These are phyloP conservation scores for Tamias sibiricus DNA, from an alignment of 2,113 vertebrate genomes.

Conservation along the genomic window DNA sequence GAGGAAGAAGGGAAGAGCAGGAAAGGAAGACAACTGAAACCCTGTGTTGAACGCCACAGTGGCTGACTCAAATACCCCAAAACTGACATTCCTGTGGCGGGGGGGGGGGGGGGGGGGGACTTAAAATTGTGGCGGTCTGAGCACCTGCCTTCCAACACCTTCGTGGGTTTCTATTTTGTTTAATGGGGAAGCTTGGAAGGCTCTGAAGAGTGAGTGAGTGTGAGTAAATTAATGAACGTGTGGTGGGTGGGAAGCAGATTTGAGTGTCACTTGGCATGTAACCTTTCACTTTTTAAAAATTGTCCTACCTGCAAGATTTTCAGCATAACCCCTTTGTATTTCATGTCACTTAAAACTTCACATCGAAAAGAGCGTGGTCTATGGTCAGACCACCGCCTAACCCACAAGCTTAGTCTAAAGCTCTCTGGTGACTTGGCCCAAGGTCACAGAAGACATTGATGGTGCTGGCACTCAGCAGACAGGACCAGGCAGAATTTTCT, in stretches of 20 bases:
- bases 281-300: background rate
- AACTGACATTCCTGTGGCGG: background rate
- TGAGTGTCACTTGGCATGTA: fast-evolving
- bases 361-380: background rate
- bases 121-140: background rate
- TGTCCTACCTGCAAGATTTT: background rate
- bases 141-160: background rate
- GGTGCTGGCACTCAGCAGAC: background rate
- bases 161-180: background rate
- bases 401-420: background rate
- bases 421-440: too few relatives aligned
- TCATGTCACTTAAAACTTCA: background rate
- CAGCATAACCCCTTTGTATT: background rate
- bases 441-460: too few relatives aligned
- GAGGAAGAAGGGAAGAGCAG: background rate
- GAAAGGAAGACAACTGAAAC: background rate
- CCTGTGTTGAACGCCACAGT: too few relatives aligned
- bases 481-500: background rate
- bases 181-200: background rate
- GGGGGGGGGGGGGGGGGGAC: too few relatives aligned
- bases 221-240: background rate
- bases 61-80: background rate
- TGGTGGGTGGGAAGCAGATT: background rate
- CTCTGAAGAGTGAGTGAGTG: too few relatives aligned
- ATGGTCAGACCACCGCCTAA: background rate